Percentiles rank a stretch among this genome's conserved stretches.
Evolutionary conservation across 2,888 invertebrate genomes (phyloP).

Genomic region (Orthosia incerta): DNA sequence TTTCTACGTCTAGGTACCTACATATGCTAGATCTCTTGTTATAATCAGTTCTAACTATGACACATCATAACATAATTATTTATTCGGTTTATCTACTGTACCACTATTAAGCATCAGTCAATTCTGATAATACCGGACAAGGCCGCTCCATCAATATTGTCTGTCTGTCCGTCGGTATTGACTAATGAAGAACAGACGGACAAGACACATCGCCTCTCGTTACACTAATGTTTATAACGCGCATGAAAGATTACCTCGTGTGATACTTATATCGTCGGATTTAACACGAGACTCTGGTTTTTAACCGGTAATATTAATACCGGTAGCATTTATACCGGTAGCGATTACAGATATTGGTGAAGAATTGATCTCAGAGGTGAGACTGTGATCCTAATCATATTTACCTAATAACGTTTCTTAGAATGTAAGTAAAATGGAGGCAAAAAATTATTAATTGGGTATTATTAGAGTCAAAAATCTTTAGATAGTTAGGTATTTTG

Average conservation of each 20-base stretch:
- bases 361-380: background rate
- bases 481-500: background rate
- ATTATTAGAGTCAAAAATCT: slow-evolving; percentile 18
- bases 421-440: background rate
- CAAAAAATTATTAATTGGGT: background rate
- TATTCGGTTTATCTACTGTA: background rate
- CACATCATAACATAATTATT: slow-evolving; percentile 1
- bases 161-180: background rate
- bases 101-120: slow-evolving; percentile 14
- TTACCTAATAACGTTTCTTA: slow-evolving; percentile 1
- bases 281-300: slow-evolving; percentile 13
- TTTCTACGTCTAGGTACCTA: background rate
- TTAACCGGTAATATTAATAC: slow-evolving; percentile 28
- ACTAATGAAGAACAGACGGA: slow-evolving; percentile 9
- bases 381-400: slow-evolving; percentile 16
- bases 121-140: slow-evolving; percentile 45
- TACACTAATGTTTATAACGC: slow-evolving; percentile 39
- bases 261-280: slow-evolving; percentile 1
- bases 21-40: no score
- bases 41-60: background rate
- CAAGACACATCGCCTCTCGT: slow-evolving; percentile 46
- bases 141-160: slow-evolving; percentile 49
- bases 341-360: slow-evolving; percentile 18
- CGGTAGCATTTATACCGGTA: slow-evolving; percentile 39
- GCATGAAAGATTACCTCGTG: slow-evolving; percentile 39